Evolutionary conservation across 37 sponge, comb jelly and placozoan species (phyloP).

Genomic region (Diacarnus erythraeanus): DNA sequence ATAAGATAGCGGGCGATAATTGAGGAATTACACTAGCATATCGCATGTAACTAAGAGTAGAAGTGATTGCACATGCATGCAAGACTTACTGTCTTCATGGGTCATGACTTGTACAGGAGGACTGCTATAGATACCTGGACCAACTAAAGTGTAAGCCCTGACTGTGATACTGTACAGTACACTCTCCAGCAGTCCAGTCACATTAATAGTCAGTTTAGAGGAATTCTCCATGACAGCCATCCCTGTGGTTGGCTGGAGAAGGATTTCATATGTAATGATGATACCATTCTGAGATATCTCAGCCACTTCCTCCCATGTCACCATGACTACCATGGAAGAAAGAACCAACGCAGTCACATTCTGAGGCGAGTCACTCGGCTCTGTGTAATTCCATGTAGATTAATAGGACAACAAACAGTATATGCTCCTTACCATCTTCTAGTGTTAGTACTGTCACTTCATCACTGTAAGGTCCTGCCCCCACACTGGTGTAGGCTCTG

Average conservation of each 20-base stretch:
- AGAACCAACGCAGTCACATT: neutral
- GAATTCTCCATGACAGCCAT: neutral
- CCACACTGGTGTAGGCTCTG: constrained; percentile 23
- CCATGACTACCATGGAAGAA: constrained; percentile 17
- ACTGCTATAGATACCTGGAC: constrained; percentile 13
- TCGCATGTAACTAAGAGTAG: too few species aligned
- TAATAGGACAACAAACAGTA: too few species aligned
- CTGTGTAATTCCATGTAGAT: neutral
- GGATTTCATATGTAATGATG: constrained; percentile 26
- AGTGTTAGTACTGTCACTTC: neutral
- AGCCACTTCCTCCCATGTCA: constrained; percentile 22
- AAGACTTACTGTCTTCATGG: neutral
- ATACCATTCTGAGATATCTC: constrained; percentile 18
- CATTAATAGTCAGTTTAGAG: neutral
- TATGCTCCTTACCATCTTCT: too few species aligned
- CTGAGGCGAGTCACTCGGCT: neutral
- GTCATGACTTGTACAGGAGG: neutral
- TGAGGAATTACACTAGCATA: too few species aligned
- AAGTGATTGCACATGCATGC: too few species aligned
- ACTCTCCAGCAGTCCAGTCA: constrained; percentile 6
- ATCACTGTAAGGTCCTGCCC: constrained; percentile 17
- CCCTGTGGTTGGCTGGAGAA: neutral
- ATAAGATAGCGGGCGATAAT: too few species aligned
- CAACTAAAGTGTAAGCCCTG: constrained; percentile 25
- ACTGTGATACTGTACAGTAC: constrained; percentile 32